Evolutionary conservation across 2,797 vertebrate genomes (phyloP), one percentile per base, ranked within the genome.

Genomic region (Anomalospiza imberbis): DNA sequence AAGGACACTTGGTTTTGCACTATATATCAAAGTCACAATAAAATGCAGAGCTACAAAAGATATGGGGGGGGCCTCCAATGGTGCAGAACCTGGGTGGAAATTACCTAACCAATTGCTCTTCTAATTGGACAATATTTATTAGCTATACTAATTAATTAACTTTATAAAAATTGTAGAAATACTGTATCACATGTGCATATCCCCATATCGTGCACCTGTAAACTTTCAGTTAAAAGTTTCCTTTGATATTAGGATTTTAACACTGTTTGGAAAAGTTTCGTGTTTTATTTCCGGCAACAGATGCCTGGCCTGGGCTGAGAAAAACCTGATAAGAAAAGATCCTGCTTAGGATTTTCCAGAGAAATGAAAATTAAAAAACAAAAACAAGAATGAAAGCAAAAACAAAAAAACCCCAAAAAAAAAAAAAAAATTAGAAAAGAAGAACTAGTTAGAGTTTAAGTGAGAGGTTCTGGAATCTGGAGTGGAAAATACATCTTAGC

Each of bases 51-150:
- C 4, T 57, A 13, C 12, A 25, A 57, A 63, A 65, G 3, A 21
- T 15, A 1, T 2, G 32, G 5, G 6, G 6, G 19, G 15, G 8
- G 6, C 0, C 24, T 47, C 24, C 50, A 63, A 0, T 19, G 16
- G 13, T 22, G 18, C 29, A 63, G 24, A 48, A 57, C 3, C 4
- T 6, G 4, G 13, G 25, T 13, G 7, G 7, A 55, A 50, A 65
- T 74, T 42, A 57, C 25, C 20, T 8, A 50, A 25, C 6, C 20
- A 50, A 14, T 10, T 66, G 13, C 17, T 74, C 34, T 42, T 57
- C 32, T 36, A 42, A 42, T 4, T 31, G 17, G 31, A 34, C 13
- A 63, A 20, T 48, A 66, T 42, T 31, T 57, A 8, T 42, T 26
- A 36, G 3, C 26, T 22, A 12, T 12, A 18, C 9, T 32, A 15